phyloP scores from a whole-genome alignment of 2,797 vertebrate species.

The Chloroceryle amazona region DNA sequence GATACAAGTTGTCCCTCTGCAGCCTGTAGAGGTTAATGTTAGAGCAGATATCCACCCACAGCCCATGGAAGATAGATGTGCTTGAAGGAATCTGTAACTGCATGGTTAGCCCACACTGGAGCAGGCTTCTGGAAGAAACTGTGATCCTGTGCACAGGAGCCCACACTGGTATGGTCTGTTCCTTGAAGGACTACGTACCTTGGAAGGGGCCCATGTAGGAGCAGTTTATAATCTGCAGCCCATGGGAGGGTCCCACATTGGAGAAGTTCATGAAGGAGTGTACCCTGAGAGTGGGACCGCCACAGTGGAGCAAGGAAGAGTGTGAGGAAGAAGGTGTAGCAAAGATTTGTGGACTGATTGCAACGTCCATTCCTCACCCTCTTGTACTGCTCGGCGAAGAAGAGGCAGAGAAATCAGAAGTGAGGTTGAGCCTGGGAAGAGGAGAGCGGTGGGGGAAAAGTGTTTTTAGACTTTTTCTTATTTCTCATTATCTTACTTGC shows the following conservation, averaged over 20 bases:
- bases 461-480: background rate
- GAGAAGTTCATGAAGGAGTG: background rate
- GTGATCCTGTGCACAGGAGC: background rate
- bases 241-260: too few species aligned
- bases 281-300: background rate
- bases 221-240: background rate
- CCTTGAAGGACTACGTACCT: background rate
- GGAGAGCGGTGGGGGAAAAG: fast-evolving
- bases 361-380: background rate
- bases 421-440: background rate
- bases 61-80: background rate
- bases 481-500: background rate
- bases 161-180: background rate
- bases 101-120: background rate
- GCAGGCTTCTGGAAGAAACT: background rate
- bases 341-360: background rate
- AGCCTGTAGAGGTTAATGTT: background rate
- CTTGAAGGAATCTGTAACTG: background rate
- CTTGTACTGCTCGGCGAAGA: fast-evolving
- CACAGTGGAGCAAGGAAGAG: background rate
- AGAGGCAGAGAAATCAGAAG: background rate
- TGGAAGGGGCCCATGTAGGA: background rate
- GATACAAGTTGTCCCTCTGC: background rate
- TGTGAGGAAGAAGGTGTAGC: too few species aligned
- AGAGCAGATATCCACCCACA: background rate